phyloP scores from a whole-genome alignment of 2,888 invertebrate species.

The Drosophila aldrichi region DNA sequence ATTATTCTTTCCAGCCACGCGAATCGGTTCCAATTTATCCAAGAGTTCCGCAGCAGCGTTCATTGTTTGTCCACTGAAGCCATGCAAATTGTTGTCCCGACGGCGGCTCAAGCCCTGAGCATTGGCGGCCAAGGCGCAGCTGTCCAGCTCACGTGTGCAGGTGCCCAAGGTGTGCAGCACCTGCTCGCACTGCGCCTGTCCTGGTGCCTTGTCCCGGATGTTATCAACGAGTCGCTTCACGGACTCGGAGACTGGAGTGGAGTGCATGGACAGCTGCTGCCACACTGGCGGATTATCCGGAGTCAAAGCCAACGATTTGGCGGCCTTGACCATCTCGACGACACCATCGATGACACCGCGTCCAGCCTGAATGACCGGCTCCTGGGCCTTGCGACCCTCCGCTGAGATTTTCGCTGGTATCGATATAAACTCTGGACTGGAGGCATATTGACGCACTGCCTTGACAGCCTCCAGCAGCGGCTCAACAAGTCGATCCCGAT shows the following conservation, averaged over 20 bases:
- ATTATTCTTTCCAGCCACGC: conserved; percentile 94
- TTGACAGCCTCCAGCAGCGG: conserved; percentile 96
- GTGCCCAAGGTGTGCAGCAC: conserved; percentile 92
- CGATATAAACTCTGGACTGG: conserved; percentile 96
- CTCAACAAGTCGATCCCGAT: conserved; percentile 91
- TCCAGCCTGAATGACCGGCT: conserved; percentile 94
- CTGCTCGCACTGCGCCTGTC: conserved; percentile 96
- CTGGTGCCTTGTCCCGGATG: conserved; percentile 97
- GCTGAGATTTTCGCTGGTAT: conserved; percentile 96
- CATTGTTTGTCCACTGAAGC: conserved; percentile 92
- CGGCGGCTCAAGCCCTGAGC: conserved; percentile 90
- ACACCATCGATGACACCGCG: conserved; percentile 92
- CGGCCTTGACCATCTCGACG: conserved; percentile 95
- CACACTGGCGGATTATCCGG: conserved; percentile 97
- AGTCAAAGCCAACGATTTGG: conserved; percentile 94
- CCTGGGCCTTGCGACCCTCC: conserved; percentile 93
- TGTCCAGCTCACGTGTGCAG: conserved; percentile 93
- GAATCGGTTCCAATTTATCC: conserved; percentile 94
- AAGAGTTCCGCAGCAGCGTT: conserved; percentile 92
- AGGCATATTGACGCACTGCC: conserved; percentile 96
- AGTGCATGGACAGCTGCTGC: conserved; percentile 97
- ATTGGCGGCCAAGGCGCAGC: conserved; percentile 94
- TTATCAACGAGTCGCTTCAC: conserved; percentile 97
- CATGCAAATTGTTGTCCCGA: conserved; percentile 90
- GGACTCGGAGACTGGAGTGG: conserved; percentile 97